Base-by-base conservation (phyloP, 2,888 invertebrate species). In the Lepidonotus clava region DNA sequence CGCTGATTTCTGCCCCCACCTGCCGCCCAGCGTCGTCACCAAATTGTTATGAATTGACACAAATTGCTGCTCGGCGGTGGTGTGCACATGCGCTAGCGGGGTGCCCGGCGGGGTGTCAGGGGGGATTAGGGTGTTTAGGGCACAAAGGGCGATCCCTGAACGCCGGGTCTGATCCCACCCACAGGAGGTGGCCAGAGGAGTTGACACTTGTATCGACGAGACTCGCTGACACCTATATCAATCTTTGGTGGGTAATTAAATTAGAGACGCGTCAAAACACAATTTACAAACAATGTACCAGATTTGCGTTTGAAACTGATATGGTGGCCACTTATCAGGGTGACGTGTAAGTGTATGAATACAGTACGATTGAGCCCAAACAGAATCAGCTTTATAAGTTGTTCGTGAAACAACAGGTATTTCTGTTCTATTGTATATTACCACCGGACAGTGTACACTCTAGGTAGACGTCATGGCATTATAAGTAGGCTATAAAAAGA, bases 21-120 rank as follows among this genome's bases (percentile, higher is more conserved):
- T 80, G 80, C 51, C 80, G 80, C 46, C 28, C 24, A 21, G 11
- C 51, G 80, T 11, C 51, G 46, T 28, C 46, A 18, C 46, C 46
- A 80, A 80, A 51, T 80, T 80, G 80, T 80, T 46, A 80, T 80
- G 41, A 80, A 46, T 80, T 80, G 80, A 80, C 71, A 71, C 71
- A 71, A 71, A 71, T 71, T 71, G 38, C 21, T 38, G 71, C 24
- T 34, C 14, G 71, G 5, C 38, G 36, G 8, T 38, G 38, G 36
- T 36, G 71, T n/a, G n/a, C 36, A 38, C 71, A 21, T 38, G 71
- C 18, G 2, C 36, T 38, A 18, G 36, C 71, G 1, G 36, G 71
- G 36, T 34, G 36, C 71, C n/a, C 71, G 14, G 71, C 71, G 71
- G 46, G 71, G 71, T 71, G 71, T 18, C 38, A 24, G 11, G 36